phyloP scores from a whole-genome alignment of 2,113 vertebrate genomes.

The Strigops habroptila region DNA sequence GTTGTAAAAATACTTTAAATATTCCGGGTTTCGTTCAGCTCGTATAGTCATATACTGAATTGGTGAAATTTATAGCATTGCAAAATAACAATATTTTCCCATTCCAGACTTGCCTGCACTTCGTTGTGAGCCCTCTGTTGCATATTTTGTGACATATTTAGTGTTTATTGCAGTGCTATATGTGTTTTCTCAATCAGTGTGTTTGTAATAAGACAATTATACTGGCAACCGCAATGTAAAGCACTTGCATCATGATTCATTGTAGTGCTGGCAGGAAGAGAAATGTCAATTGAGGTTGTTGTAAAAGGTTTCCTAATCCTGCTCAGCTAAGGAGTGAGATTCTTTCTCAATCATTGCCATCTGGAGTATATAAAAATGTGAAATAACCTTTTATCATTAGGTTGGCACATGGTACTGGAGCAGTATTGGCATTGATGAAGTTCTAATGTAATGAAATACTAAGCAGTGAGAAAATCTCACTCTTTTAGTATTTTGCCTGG shows the following conservation, averaged over 20 bases:
- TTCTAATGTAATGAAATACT: neutral
- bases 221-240: neutral
- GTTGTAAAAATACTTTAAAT: neutral
- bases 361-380: slow-evolving; percentile 52
- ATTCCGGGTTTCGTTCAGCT: neutral
- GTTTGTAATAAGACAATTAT: slow-evolving; percentile 22
- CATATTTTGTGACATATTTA: slow-evolving; percentile 2
- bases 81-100: neutral
- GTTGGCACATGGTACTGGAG: slow-evolving; percentile 9
- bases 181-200: slow-evolving; percentile 5
- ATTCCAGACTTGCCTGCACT: neutral
- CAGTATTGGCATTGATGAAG: slow-evolving; percentile 21
- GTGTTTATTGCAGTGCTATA: neutral
- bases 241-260: neutral
- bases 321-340: slow-evolving; percentile 19
- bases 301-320: slow-evolving; percentile 60
- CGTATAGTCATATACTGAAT: neutral
- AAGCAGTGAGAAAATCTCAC: neutral
- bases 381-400: slow-evolving; percentile 49
- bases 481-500: neutral
- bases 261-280: slow-evolving; percentile 57
- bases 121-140: neutral
- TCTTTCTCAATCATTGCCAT: slow-evolving; percentile 49
- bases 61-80: neutral
- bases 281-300: slow-evolving; percentile 39